Evolutionary conservation across 2,888 invertebrate species (phyloP), one percentile per base, ranked within the genome.

Genomic region (Troides aeacus): DNA sequence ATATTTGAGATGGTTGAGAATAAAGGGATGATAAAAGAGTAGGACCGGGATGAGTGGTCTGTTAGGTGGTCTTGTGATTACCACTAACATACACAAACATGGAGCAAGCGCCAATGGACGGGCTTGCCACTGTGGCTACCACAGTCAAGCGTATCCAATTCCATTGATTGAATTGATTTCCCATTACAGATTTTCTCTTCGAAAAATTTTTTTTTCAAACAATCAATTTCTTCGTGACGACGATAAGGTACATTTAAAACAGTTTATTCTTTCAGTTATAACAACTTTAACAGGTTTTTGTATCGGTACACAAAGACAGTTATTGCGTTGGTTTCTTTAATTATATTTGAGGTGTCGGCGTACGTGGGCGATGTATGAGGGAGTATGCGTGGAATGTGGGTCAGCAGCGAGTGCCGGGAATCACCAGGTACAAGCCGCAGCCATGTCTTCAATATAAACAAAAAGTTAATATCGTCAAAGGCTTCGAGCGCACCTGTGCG

Each of bases 381-480:
- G 24, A 69, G 65, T 57, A 62, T 58, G 65, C 62, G 24, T 46
- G 62, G 69, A 69, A 70, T 67, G 61, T 56, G 23, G 46, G 57
- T 57, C 36, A 58, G 58, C 10, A 63, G 57, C 46, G 69, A 67
- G 57, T 71, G 70, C 71, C 74, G 72, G 74, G 77, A 75, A 78
- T 77, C 74, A 73, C 72, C 74, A 73, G 74, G 74, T 66, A 63
- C 63, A 46, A 56, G 66, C 65, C 63, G 50, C 53, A 53, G 68
- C 65, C 30, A 63, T 77, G 80, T 79, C 83, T 71, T 69, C 63
- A 36, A 66, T 59, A 81, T 82, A 74, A 90, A 87, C 84, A 86
- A 90, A 92, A 91, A 90, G 85, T 89, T 90, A 92, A 91, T 92
- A 92, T 89, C 89, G 85, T 85, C 91, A 90, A 89, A 89, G 89